These are phyloP conservation scores for Mastomys coucha DNA, from an alignment of 2,113 vertebrate species.

Conservation along the genomic window DNA sequence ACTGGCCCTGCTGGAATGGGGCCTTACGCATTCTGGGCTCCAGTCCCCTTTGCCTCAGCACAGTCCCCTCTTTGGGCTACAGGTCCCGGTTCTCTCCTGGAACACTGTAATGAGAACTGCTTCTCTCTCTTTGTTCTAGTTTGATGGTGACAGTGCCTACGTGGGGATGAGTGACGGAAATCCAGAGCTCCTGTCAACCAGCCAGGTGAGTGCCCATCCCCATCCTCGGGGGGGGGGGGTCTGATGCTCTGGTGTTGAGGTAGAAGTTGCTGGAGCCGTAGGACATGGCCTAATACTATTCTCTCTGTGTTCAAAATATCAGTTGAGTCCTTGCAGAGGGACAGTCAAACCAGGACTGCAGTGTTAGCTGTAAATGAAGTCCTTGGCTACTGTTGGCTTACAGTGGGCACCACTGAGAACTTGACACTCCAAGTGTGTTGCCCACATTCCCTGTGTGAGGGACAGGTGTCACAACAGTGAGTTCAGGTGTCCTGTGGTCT, in stretches of 20 bases:
- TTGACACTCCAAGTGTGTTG: background rate
- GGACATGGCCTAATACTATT: background rate
- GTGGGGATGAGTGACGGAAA: constrained; percentile 97
- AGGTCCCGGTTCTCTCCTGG: background rate
- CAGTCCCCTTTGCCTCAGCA: background rate
- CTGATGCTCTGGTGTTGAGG: background rate
- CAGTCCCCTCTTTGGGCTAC: background rate
- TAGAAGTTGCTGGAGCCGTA: background rate
- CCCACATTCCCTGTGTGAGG: background rate
- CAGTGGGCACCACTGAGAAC: background rate
- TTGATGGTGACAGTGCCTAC: constrained; percentile 99
- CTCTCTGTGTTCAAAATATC: background rate
- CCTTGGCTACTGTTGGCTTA: background rate
- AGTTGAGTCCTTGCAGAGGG: background rate
- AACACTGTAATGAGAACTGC: constrained; percentile 66
- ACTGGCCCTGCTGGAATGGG: background rate
- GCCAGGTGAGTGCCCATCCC: constrained; percentile 91
- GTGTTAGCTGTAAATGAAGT: background rate
- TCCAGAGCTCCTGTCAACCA: constrained; percentile 96
- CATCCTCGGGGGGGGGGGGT: background rate
- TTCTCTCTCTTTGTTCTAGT: constrained; percentile 90
- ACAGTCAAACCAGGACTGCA: background rate
- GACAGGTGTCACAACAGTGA: background rate
- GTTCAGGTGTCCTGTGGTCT: background rate
- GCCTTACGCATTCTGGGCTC: background rate